Evolutionary conservation across 2,888 invertebrate genomes (phyloP).

Genomic region (Frankliniella intonsa): DNA sequence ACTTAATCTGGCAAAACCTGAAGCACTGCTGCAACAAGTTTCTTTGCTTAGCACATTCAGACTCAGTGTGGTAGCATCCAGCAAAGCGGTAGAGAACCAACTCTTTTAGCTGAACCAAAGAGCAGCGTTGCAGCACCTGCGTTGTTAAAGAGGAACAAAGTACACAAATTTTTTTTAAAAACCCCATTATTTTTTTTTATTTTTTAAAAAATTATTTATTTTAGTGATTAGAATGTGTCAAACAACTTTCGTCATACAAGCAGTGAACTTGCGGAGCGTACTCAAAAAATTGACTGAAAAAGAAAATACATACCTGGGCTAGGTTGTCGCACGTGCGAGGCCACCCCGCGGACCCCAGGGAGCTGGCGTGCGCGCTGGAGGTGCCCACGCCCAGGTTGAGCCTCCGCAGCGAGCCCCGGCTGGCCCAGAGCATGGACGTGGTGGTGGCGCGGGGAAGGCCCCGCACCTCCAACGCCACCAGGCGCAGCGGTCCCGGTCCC

Average conservation of each 20-base stretch:
- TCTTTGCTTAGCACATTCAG: neutral
- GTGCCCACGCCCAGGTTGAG: neutral
- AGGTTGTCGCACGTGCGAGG: neutral
- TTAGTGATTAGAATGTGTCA: too few species aligned
- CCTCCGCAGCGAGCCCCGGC: neutral
- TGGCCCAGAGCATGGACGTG: neutral
- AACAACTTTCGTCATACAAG: too few species aligned
- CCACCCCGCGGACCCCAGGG: neutral
- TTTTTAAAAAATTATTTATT: neutral
- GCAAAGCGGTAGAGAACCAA: neutral
- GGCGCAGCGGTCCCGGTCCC: neutral
- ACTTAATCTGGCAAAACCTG: neutral
- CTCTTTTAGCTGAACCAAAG: neutral
- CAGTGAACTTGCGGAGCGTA: too few species aligned
- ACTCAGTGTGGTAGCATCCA: neutral
- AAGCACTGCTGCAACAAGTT: neutral
- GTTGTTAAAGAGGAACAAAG: neutral
- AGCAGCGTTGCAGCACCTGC: neutral
- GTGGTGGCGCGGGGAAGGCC: neutral
- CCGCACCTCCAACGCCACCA: neutral
- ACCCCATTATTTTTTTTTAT: neutral
- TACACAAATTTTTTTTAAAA: neutral
- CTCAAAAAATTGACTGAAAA: too few species aligned
- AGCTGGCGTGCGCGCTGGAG: neutral
- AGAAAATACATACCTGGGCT: neutral